phyloP scores from a whole-genome alignment of 2,797 vertebrate genomes.

The Hipposideros larvatus region DNA sequence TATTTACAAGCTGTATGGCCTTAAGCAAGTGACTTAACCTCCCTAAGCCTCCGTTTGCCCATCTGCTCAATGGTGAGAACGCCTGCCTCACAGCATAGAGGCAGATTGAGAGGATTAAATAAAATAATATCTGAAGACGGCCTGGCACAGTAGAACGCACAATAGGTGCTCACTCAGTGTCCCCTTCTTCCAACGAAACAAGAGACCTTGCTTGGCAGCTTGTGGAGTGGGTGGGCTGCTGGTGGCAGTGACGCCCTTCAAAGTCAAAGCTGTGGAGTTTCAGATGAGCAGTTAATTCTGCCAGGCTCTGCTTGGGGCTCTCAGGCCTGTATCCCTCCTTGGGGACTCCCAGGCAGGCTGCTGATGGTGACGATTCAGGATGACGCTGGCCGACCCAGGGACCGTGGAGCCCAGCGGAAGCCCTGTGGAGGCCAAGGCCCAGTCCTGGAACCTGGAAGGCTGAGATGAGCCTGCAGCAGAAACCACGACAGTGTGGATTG shows the following conservation, averaged over 20 bases:
- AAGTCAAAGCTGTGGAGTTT: not conserved
- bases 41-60: not conserved
- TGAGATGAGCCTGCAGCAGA: not conserved
- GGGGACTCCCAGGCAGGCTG: not conserved
- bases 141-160: not conserved
- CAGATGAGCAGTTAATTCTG: fast-evolving
- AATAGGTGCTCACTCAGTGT: not conserved
- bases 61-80: not conserved
- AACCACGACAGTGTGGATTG: fast-evolving
- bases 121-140: not conserved
- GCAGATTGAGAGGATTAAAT: not conserved
- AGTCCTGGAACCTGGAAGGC: not conserved
- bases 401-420: not conserved
- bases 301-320: not conserved
- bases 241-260: not conserved
- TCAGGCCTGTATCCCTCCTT: not conserved
- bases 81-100: not conserved
- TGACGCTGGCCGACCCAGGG: not conserved
- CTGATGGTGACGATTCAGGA: not conserved
- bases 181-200: fast-evolving
- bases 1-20: not conserved
- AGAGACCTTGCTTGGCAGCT: not conserved
- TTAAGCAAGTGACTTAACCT: not conserved
- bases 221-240: not conserved
- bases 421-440: not conserved